phyloP scores from a whole-genome alignment of 2,888 invertebrate species.

The Scaptomyza flava region DNA sequence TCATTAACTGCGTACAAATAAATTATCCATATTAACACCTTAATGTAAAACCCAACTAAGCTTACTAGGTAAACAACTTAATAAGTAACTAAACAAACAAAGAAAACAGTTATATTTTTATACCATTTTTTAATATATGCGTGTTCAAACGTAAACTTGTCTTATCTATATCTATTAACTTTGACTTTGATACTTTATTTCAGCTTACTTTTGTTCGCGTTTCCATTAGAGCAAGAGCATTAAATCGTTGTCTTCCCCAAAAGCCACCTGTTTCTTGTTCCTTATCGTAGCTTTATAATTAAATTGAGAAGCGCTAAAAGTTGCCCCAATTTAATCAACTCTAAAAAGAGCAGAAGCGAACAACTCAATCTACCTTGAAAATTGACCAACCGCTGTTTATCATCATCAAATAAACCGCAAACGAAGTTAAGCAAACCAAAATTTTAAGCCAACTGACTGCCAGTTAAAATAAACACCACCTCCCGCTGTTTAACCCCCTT shows the following conservation, averaged over 20 bases:
- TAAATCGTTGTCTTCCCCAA: no score
- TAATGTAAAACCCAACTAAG: background rate
- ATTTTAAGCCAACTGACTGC: slow-evolving; percentile 36
- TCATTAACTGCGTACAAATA: background rate
- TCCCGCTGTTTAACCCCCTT: background rate
- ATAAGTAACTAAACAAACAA: background rate
- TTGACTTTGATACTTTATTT: background rate
- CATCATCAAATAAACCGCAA: slow-evolving; percentile 51
- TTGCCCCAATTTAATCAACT: slow-evolving; percentile 13
- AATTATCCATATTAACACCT: background rate
- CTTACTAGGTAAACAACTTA: background rate
- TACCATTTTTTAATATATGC: background rate
- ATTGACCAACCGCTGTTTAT: slow-evolving; percentile 37
- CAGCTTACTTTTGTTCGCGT: background rate
- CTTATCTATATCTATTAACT: background rate
- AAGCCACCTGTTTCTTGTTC: background rate
- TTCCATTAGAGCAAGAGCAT: background rate
- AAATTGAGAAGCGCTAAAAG: slow-evolving; percentile 29
- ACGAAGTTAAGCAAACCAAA: slow-evolving; percentile 45
- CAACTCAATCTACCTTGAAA: background rate
- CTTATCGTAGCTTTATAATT: slow-evolving; percentile 24
- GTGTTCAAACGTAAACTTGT: no score
- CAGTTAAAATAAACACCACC: slow-evolving; percentile 9
- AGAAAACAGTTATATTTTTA: background rate
- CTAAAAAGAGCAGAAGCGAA: background rate